Conservation (phyloP, 2,113 vertebrate genomes). For the Centropus bengalensis region DNA sequence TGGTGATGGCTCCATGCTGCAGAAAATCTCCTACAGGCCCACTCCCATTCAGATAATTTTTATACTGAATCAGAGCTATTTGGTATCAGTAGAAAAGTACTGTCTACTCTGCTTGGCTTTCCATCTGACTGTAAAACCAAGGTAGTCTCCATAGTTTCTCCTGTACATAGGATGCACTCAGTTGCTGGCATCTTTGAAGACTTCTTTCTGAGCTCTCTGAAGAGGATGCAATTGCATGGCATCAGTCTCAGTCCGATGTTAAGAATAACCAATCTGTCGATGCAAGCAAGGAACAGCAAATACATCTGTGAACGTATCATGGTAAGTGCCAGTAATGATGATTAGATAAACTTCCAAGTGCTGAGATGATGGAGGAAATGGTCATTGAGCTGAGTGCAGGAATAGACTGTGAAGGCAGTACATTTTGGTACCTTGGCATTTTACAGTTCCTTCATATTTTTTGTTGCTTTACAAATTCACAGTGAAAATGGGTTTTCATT, state of each 20-base stretch:
- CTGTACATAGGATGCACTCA: not conserved
- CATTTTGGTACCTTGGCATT: not conserved
- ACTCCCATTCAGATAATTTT: not conserved
- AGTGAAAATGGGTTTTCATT: not conserved
- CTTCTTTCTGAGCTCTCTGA: not conserved
- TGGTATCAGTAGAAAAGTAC: not conserved
- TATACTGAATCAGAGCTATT: not conserved
- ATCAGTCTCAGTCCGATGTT: not conserved
- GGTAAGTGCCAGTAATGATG: not conserved
- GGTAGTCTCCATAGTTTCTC: not conserved
- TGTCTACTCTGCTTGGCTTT: not conserved
- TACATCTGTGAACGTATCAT: not conserved
- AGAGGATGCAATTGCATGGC: not conserved
- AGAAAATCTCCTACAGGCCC: not conserved
- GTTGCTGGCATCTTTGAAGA: accelerated
- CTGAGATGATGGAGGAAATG: not conserved
- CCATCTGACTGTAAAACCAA: not conserved
- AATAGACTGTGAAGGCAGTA: not conserved
- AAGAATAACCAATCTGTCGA: not conserved
- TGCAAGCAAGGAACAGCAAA: not conserved
- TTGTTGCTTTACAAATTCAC: not conserved
- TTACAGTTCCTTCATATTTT: not conserved
- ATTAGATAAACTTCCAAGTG: not conserved
- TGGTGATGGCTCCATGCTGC: not conserved
- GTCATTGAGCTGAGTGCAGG: not conserved